phyloP scores from a whole-genome alignment of 2,113 vertebrate species.

The Aythya baeri region DNA sequence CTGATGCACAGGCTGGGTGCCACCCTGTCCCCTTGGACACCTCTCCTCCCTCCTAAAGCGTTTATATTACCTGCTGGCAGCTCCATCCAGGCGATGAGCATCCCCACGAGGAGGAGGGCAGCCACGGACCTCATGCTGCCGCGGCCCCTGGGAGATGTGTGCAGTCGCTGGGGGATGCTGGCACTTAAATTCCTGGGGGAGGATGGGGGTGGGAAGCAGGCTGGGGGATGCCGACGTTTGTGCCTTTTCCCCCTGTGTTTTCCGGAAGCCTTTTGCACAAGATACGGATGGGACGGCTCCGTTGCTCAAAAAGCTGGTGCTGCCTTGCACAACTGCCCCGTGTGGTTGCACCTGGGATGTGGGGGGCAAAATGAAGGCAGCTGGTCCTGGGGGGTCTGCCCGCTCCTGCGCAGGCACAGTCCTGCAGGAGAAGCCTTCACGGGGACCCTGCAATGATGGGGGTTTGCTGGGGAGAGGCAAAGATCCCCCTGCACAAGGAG shows the following conservation, averaged over 20 bases:
- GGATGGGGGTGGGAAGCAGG: background rate
- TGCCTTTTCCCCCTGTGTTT: background rate
- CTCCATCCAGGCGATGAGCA: conserved; percentile 51
- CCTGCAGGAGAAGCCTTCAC: background rate
- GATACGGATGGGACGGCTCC: accelerated
- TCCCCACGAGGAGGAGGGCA: background rate
- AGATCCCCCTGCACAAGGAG: background rate
- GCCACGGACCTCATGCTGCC: background rate
- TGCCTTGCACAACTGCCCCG: background rate
- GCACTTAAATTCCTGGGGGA: background rate
- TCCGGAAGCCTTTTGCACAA: conserved; percentile 3
- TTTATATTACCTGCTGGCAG: background rate
- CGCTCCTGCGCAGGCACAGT: background rate
- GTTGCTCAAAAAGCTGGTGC: background rate
- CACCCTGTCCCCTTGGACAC: background rate
- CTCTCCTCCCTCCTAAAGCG: background rate
- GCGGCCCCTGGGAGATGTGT: accelerated
- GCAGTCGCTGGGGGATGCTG: accelerated
- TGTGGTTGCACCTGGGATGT: background rate
- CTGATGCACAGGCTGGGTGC: background rate
- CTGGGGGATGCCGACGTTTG: accelerated
- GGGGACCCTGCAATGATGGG: accelerated
- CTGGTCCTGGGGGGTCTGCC: background rate
- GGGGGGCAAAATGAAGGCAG: background rate
- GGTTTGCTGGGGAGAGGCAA: background rate